Percentiles rank a stretch among this genome's conserved stretches.
Evolutionary conservation across 2,888 invertebrate genomes (phyloP).

Genomic region (Amphiduros pacificus): DNA sequence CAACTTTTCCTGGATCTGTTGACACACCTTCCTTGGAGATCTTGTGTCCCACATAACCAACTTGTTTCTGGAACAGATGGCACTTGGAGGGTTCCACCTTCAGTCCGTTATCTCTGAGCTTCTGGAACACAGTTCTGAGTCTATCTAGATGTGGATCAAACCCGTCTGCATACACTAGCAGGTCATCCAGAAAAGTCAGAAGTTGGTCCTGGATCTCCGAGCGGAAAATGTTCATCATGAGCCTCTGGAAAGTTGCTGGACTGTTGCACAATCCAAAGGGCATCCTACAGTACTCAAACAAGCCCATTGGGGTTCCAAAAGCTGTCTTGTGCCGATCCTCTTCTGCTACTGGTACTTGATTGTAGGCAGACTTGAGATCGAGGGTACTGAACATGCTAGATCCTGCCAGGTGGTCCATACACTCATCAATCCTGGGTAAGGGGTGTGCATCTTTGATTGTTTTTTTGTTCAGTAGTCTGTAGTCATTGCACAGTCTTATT

Average conservation of each 20-base stretch:
- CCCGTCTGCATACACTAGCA: not conserved
- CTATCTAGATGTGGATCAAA: not conserved
- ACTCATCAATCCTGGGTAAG: not conserved
- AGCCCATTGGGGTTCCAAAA: not conserved
- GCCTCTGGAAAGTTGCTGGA: conserved; percentile 3
- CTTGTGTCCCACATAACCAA: not conserved
- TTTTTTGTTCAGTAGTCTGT: not conserved
- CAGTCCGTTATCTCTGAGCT: not conserved
- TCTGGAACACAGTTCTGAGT: not conserved
- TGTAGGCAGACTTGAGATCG: not conserved
- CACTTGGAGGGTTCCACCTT: conserved; percentile 8
- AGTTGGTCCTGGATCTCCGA: not conserved
- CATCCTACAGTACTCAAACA: conserved; percentile 3
- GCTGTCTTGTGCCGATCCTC: conserved; percentile 3
- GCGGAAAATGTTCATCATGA: not conserved
- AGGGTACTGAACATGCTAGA: not conserved
- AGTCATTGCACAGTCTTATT: not conserved
- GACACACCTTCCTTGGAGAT: conserved; percentile 2
- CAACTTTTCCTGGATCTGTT: conserved; percentile 7
- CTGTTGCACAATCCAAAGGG: conserved; percentile 5
- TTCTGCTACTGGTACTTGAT: not conserved
- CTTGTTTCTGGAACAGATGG: conserved; percentile 5
- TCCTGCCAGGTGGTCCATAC: not conserved
- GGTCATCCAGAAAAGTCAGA: conserved; percentile 6
- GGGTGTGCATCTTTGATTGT: not conserved